Conservation (phyloP, 1,140 invertebrate species). For the Drosophila nannoptera region DNA sequence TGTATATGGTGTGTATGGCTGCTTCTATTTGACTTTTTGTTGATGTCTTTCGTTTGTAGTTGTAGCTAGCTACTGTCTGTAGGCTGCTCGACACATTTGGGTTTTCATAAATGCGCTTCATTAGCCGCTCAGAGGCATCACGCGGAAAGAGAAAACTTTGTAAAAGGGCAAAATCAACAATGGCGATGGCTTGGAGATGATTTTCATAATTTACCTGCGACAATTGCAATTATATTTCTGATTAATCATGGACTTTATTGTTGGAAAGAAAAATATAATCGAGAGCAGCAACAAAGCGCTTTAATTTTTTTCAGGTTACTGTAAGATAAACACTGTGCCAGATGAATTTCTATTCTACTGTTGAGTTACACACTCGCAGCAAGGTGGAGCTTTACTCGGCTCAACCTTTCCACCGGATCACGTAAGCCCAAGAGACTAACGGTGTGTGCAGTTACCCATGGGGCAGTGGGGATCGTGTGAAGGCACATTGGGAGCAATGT, state of each 20-base stretch:
- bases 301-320: conserved; percentile 29
- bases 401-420: conserved; percentile 5
- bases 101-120: conserved; percentile 64
- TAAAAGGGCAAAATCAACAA: conserved; percentile 12
- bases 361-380: conserved; percentile 7
- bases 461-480: not conserved
- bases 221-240: conserved; percentile 68
- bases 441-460: conserved; percentile 38
- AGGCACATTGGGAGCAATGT: conserved; percentile 35
- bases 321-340: not conserved
- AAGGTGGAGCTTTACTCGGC: not conserved
- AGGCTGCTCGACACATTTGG: conserved; percentile 42
- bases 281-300: conserved; percentile 26
- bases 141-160: conserved; percentile 9
- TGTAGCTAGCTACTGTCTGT: conserved; percentile 38
- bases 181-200: conserved; percentile 35
- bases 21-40: conserved; percentile 9
- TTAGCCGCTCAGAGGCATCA: conserved; percentile 44
- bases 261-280: conserved; percentile 23
- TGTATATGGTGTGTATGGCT: conserved; percentile 7
- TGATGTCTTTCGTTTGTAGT: conserved; percentile 24
- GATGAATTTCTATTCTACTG: conserved; percentile 10
- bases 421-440: conserved; percentile 24
- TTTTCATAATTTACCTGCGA: conserved; percentile 55
- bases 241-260: conserved; percentile 65